These are phyloP conservation scores for Poecile montanus DNA, from an alignment of 2,797 vertebrate species.

Conservation along the genomic window DNA sequence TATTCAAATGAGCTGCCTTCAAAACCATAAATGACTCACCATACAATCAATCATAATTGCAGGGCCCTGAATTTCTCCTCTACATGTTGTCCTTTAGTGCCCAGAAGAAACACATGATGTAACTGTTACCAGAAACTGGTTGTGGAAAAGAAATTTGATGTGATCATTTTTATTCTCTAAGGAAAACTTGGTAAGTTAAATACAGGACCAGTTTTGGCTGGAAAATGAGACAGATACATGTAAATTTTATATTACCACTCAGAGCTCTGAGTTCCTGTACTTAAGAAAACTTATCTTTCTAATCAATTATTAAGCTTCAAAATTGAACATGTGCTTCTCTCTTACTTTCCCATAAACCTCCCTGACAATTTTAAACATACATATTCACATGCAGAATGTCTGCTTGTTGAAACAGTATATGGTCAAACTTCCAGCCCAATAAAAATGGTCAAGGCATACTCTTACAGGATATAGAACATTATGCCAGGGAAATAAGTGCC, in stretches of 20 bases:
- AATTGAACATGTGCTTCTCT: conserved; percentile 53
- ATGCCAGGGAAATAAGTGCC: neutral
- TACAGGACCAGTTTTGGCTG: conserved; percentile 43
- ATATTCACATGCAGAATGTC: neutral
- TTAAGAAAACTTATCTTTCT: conserved; percentile 68
- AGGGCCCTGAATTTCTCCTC: conserved; percentile 26
- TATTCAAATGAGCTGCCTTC: conserved; percentile 55
- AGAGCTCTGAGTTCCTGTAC: conserved; percentile 43
- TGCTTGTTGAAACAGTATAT: neutral
- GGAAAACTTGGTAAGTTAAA: conserved; percentile 9
- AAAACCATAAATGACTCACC: conserved; percentile 56
- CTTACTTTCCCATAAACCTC: conserved; percentile 51
- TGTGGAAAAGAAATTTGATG: neutral
- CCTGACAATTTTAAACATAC: conserved; percentile 17
- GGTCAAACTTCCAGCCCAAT: neutral
- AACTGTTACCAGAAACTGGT: neutral
- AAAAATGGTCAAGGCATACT: neutral
- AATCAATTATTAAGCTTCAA: conserved; percentile 71
- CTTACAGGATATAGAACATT: neutral
- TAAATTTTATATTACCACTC: conserved; percentile 59
- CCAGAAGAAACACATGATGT: conserved; percentile 10
- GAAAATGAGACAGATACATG: conserved; percentile 52
- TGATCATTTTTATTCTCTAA: neutral
- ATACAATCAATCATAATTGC: conserved; percentile 61
- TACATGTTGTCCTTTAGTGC: conserved; percentile 15